Conservation (phyloP, 2,113 vertebrate species). For the Datnioides undecimradiatus region DNA sequence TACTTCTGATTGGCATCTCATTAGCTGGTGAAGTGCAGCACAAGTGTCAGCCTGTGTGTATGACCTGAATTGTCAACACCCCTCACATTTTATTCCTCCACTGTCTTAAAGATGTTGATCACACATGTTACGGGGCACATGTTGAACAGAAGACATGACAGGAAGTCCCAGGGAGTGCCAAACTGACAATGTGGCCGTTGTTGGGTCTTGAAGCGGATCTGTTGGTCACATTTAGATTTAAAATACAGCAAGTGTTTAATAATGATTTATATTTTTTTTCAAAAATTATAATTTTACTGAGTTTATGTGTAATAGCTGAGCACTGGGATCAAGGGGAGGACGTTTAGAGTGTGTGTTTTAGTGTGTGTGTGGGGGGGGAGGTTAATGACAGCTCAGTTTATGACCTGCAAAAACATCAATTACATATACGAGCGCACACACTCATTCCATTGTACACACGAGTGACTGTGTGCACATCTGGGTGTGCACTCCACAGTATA, state of each 20-base stretch:
- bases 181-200: constrained; percentile 9
- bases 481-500: constrained; percentile 19
- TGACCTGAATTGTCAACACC: constrained; percentile 51
- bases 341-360: not conserved
- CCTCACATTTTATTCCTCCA: constrained; percentile 26
- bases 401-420: constrained; percentile 58
- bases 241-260: constrained; percentile 32
- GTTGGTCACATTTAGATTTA: constrained; percentile 14
- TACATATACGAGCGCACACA: constrained; percentile 67
- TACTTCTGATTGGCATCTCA: constrained; percentile 66
- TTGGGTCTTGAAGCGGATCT: constrained; percentile 7
- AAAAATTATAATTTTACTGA: constrained; percentile 13
- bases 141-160: constrained; percentile 18
- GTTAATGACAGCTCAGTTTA: constrained; percentile 41
- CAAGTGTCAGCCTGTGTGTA: constrained; percentile 34
- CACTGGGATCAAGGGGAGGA: not conserved
- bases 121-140: constrained; percentile 1
- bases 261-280: not conserved
- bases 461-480: constrained; percentile 44
- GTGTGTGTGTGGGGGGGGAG: not conserved
- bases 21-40: constrained; percentile 43
- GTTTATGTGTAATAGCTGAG: constrained; percentile 9
- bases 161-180: not conserved
- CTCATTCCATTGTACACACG: constrained; percentile 40
- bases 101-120: constrained; percentile 36